These are phyloP conservation scores for Oikopleura dioica DNA, from an alignment of 23 tunicate genomes.

Conservation along the genomic window DNA sequence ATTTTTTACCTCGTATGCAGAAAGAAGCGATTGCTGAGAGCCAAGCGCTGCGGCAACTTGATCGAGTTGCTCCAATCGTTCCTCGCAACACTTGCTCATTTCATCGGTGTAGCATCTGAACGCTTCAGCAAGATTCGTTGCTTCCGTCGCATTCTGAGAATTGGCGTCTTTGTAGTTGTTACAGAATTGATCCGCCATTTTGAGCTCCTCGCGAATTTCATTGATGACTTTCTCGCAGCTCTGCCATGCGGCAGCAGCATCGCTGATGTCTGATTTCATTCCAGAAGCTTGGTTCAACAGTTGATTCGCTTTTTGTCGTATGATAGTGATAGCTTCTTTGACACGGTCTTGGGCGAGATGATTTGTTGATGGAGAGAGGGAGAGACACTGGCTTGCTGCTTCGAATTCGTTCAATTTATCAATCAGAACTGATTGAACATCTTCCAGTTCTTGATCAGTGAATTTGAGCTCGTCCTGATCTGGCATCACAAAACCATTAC, in stretches of 20 bases:
- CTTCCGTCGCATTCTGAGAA: background rate
- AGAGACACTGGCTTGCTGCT: constrained; percentile 3
- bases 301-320: background rate
- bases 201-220: constrained; percentile 5
- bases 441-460: constrained; percentile 2
- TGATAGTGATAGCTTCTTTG: background rate
- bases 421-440: background rate
- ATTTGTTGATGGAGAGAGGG: constrained; percentile 3
- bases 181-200: constrained; percentile 12
- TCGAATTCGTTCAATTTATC: constrained; percentile 10
- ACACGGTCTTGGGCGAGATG: background rate
- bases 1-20: background rate
- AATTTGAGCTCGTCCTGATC: constrained; percentile 9
- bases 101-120: constrained; percentile 13
- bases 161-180: constrained; percentile 2
- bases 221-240: background rate
- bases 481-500: constrained; percentile 18
- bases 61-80: background rate
- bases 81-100: constrained; percentile 13
- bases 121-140: background rate
- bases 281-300: background rate
- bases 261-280: background rate
- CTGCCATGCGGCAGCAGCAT: constrained; percentile 12
- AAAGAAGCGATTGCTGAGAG: background rate
- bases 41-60: constrained; percentile 8